Percentiles rank a stretch among this genome's conserved stretches.
Conservation (phyloP, 2,797 vertebrate genomes). For the Borostomias antarcticus region DNA sequence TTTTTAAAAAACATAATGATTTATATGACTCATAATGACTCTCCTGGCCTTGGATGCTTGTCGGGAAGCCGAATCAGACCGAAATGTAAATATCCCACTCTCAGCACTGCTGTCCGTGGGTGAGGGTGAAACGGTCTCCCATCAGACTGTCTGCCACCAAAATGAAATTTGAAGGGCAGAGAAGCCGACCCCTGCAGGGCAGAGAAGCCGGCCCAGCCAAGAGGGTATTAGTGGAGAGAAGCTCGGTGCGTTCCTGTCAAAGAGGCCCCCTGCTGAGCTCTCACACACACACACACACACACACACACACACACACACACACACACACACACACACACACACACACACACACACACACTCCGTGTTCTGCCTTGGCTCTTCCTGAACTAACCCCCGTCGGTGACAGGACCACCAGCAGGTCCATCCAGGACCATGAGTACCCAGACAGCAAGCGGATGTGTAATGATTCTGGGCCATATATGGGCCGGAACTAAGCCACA, state of each 20-base stretch:
- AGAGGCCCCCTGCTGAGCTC: slow-evolving; percentile 40
- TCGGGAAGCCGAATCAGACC: slow-evolving; percentile 29
- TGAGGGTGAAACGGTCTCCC: slow-evolving; percentile 59
- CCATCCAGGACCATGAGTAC: too few species aligned
- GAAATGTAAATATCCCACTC: slow-evolving; percentile 60
- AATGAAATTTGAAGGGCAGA: slow-evolving; percentile 57
- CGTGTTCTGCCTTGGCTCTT: slow-evolving; percentile 37
- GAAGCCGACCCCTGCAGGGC: slow-evolving; percentile 55
- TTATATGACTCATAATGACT: too few species aligned
- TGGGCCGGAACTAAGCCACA: too few species aligned
- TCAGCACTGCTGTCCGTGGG: slow-evolving; percentile 45
- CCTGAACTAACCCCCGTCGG: slow-evolving; percentile 1
- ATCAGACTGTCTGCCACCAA: slow-evolving; percentile 58
- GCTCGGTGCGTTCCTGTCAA: slow-evolving; percentile 55
- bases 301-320: too few species aligned
- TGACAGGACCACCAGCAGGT: neutral
- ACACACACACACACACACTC: too few species aligned
- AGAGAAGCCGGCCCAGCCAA: slow-evolving; percentile 37
- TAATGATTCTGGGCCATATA: too few species aligned
- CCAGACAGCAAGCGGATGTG: too few species aligned
- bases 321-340: too few species aligned
- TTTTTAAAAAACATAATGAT: too few species aligned
- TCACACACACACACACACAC: slow-evolving; percentile 30
- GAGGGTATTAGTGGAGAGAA: slow-evolving; percentile 60
- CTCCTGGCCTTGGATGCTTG: neutral